These are phyloP conservation scores for Lagodon rhomboides DNA, from an alignment of 2,797 vertebrate species.

Conservation along the genomic window DNA sequence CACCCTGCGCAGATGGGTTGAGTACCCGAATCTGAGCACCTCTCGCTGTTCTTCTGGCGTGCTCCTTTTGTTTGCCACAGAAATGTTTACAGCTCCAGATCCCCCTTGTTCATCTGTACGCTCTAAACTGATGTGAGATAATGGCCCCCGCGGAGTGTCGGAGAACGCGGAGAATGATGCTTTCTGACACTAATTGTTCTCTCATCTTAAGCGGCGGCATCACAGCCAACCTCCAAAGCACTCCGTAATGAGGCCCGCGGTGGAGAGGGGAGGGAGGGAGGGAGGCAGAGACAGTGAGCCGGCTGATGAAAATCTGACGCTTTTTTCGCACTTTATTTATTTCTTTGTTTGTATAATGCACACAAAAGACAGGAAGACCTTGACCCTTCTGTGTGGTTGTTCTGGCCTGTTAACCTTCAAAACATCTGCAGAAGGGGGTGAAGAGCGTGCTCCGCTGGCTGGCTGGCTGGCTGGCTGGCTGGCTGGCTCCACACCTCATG, in stretches of 20 bases:
- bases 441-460: conserved; percentile 33
- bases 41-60: conserved; percentile 2
- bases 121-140: conserved; percentile 57
- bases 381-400: conserved; percentile 26
- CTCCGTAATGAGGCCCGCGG: conserved; percentile 56
- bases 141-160: conserved; percentile 53
- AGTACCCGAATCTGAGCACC: background rate
- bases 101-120: conserved; percentile 46
- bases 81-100: conserved; percentile 45
- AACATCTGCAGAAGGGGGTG: conserved; percentile 19
- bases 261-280: background rate
- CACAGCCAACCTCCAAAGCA: conserved; percentile 61
- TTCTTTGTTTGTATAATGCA: conserved; percentile 24
- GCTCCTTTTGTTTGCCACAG: conserved; percentile 35
- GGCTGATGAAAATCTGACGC: conserved; percentile 48
- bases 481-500: conserved; percentile 49
- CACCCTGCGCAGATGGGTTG: conserved; percentile 28
- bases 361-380: background rate
- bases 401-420: conserved; percentile 5
- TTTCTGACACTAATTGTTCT: conserved; percentile 76
- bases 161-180: conserved; percentile 52
- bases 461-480: conserved; percentile 38
- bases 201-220: conserved; percentile 57
- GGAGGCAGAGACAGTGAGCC: conserved; percentile 18
- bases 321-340: conserved; percentile 40